Base-by-base conservation (phyloP, 2,113 vertebrate species). In the Laticauda colubrina region DNA sequence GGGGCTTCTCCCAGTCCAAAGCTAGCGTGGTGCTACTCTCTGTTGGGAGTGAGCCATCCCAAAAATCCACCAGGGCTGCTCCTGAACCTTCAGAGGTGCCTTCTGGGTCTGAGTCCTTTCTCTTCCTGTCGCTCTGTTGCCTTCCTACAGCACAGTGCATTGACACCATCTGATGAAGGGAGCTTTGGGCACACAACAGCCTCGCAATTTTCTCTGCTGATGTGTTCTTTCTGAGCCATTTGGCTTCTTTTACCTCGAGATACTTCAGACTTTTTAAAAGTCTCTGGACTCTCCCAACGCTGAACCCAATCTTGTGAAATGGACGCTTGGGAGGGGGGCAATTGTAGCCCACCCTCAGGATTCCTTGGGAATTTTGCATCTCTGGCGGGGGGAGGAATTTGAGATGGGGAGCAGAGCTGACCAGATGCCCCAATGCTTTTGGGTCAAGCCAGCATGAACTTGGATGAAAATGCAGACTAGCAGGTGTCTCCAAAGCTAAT, bases 401-500 rank as follows among this genome's bases (percentile, higher is more conserved):
- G 48, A 55, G 48, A 43, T 9, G 9, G 18, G 11, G 45, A 54
- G 85, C 59, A 11, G 26, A 69, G 43, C 23, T 75, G 59, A n/a
- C 61, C 18, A 7, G 29, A 69, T 43, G n/a, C 43, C 55, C 26
- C 10, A 24, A 59, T 2, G n/a, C 85, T n/a, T 88, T 88, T 20
- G 87, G 21, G 24, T 75, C 57, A 45, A n/a, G 48, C 43, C 54
- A 29, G 23, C 34, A 3, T 88, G 15, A 43, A 43, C 51, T 75
- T 55, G 55, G 87, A 92, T 88, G 45, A 88, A 91, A 92, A 92
- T 75, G n/a, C 91, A 69, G 20, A 18, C 91, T 92, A 92, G 64
- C 39, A 53, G 91, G 43, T 69, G n/a, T 64, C 86, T 88, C 45
- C 34, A 69, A 75, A 75, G 87, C 59, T 69, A 88, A 92, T 61